A percentile compares a stretch with the other conserved stretches of the same genome.
Conservation (phyloP, 2,113 vertebrate species). For the Lipophrys pholis region DNA sequence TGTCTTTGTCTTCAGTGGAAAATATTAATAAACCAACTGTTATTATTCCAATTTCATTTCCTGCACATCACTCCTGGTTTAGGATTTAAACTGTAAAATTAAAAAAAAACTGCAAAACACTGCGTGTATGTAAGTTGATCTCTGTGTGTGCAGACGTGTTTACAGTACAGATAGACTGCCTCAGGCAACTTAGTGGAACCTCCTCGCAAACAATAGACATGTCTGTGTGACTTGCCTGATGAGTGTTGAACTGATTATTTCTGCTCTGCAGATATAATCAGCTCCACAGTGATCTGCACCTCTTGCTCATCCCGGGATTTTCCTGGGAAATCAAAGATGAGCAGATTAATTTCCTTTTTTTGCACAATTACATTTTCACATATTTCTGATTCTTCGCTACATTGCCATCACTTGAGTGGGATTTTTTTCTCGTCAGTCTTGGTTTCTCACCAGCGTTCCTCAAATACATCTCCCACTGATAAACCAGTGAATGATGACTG, state of each 20-base stretch:
- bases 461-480: slow-evolving; percentile 8
- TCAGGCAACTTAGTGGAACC: slow-evolving; percentile 34
- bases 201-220: slow-evolving; percentile 58
- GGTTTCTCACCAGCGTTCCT: slow-evolving; percentile 9
- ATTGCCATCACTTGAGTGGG: background rate
- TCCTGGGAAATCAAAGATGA: too few relatives aligned
- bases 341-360: too few relatives aligned
- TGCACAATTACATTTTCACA: too few relatives aligned
- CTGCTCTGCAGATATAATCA: slow-evolving; percentile 20
- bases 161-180: slow-evolving; percentile 42
- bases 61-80: slow-evolving; percentile 1
- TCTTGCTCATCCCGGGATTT: background rate
- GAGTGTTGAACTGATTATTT: slow-evolving; percentile 49
- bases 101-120: background rate
- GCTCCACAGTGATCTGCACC: too few relatives aligned
- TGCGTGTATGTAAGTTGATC: slow-evolving; percentile 10
- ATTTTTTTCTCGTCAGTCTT: background rate
- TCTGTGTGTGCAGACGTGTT: slow-evolving; percentile 32
- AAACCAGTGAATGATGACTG: slow-evolving; percentile 23
- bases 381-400: background rate
- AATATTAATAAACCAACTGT: background rate
- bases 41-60: background rate
- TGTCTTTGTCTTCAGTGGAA: background rate
- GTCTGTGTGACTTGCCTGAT: slow-evolving; percentile 32
- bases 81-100: background rate